Evolutionary conservation across 1,140 invertebrate genomes (phyloP).

Genomic region (Trichomalopsis sarcophagae): DNA sequence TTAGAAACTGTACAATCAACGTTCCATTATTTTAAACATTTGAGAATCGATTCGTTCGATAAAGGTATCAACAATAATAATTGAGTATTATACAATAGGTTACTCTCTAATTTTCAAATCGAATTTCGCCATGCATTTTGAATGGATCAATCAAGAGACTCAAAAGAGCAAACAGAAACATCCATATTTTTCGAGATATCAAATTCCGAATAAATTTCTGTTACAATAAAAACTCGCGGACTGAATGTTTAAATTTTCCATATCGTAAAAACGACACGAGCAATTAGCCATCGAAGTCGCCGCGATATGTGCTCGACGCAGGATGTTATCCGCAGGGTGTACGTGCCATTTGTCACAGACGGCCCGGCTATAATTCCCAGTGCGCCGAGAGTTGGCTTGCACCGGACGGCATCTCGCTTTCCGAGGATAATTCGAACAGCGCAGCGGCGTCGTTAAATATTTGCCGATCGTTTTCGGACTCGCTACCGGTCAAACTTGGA

Average conservation of each 20-base stretch:
- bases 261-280: background rate
- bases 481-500: slow-evolving; percentile 6
- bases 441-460: slow-evolving; percentile 33
- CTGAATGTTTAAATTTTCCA: slow-evolving; percentile 6
- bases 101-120: too few species aligned
- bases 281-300: slow-evolving; percentile 18
- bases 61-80: too few species aligned
- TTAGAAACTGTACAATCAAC: too few species aligned
- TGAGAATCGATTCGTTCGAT: too few species aligned
- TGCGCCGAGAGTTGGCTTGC: slow-evolving; percentile 9
- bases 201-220: too few species aligned
- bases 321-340: slow-evolving; percentile 1
- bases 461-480: slow-evolving; percentile 23
- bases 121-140: too few species aligned
- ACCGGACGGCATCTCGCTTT: background rate
- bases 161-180: too few species aligned
- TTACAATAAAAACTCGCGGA: too few species aligned
- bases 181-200: too few species aligned
- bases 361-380: background rate
- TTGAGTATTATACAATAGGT: too few species aligned
- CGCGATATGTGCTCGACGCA: background rate
- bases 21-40: too few species aligned
- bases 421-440: background rate
- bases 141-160: too few species aligned
- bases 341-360: slow-evolving; percentile 6